Evolutionary conservation across 2,113 vertebrate genomes (phyloP).

Genomic region (Dipodomys spectabilis): DNA sequence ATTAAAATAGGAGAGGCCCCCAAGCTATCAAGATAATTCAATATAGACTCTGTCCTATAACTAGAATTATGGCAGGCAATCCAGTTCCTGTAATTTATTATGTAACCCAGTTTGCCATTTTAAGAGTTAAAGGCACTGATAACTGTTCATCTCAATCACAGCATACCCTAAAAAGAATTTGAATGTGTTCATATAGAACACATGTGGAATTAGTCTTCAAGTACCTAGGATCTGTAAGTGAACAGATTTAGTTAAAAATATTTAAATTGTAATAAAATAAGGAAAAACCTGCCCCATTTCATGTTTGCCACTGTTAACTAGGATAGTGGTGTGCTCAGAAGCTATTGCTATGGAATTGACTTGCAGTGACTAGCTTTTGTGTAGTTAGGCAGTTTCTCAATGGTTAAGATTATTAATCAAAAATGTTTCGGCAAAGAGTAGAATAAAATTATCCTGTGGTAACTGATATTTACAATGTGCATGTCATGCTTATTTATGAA

Average conservation of each 20-base stretch:
- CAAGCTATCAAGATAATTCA: neutral
- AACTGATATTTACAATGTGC: constrained; percentile 40
- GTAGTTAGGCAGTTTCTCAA: neutral
- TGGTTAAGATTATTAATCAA: neutral
- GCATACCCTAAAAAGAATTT: constrained; percentile 5
- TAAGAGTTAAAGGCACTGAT: neutral
- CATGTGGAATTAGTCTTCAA: constrained; percentile 1
- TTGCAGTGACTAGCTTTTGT: neutral
- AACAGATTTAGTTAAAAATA: constrained; percentile 18
- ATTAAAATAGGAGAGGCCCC: neutral
- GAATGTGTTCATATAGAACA: constrained; percentile 21
- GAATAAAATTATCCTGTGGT: constrained; percentile 12
- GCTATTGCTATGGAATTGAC: neutral
- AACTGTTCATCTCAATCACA: neutral
- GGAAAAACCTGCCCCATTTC: neutral
- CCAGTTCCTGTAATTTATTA: neutral
- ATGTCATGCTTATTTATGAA: constrained; percentile 43
- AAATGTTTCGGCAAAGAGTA: constrained; percentile 28
- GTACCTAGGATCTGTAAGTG: constrained; percentile 28
- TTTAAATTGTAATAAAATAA: constrained; percentile 19
- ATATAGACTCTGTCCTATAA: neutral
- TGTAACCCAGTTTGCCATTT: neutral
- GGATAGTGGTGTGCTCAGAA: neutral
- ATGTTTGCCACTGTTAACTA: neutral
- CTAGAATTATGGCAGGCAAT: neutral